Base-by-base conservation (phyloP, 2,888 invertebrate genomes). In the Spialia ferax region DNA sequence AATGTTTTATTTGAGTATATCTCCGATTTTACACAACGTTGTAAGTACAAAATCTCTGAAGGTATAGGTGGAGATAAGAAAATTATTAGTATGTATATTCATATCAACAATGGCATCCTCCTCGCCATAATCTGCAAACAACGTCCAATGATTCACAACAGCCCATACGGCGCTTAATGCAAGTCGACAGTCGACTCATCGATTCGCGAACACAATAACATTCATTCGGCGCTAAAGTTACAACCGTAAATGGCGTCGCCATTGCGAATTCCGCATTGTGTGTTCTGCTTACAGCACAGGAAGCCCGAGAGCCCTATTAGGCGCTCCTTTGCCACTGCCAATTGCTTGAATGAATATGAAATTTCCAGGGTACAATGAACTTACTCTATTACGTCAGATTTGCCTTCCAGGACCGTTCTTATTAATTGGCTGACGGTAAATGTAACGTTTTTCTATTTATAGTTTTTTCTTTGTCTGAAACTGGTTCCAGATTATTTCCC, bases 251-350 rank as follows among this genome's bases (percentile, higher is more conserved):
- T 73, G 83, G 84, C 69, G 60, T 52, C 59, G 50, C 52, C 42
- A 26, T 74, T 74, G 83, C 83, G 72, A 84, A 85, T 80, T 77
- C 78, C 77, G 81, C 78, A 85, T 87, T 88, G 88, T 86, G 60
- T 32, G 74, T 73, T 70, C 74, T 70, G 71, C 70, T 71, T 72
- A 66, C 69, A 66, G 71, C 59, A 71, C 84, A 86, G 89, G 87
- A 89, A 83, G 82, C 79, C 61, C 61, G 22, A 63, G 63, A 23
- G 69, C 88, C 88, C 75, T 88, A 83, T 85, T 83, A 74, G 85
- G 82, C 70, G 72, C 63, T 74, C 74, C 75, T 74, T 73, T 69
- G 70, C 66, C 73, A 64, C 67, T 68, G 66, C 70, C 70, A 62
- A 68, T 64, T 59, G 59, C 65, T 65, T 45, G 71, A 68, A 69